Evolutionary conservation across 1,140 invertebrate species (phyloP), one percentile per base, ranked within the genome.

Genomic region (Forficula auricularia): DNA sequence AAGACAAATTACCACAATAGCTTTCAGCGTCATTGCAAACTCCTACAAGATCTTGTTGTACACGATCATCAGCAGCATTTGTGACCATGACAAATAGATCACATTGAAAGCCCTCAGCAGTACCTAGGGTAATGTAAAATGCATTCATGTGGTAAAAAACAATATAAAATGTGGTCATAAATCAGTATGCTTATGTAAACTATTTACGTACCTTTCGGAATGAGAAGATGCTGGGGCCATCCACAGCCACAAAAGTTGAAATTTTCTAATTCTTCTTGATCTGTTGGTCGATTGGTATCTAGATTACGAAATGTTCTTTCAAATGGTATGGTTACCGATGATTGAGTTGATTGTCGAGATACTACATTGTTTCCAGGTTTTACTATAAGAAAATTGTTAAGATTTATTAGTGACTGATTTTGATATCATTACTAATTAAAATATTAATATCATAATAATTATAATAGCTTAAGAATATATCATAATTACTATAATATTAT

Each of bases 271-370:
- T 35, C 32, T 18, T 52, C 3, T 43, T 59, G 55, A 56, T 38
- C 42, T 7, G 50, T 50, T 9, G 62, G 64, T 41, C 57, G 52
- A 42, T 60, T 57, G 22, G 42, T 38, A 15, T 66, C 56, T 34
- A 77, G 54, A 40, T 75, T 63, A 10, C 71, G 59, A 62, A 78
- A 79, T 3, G 70, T 74, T 27, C 67, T 61, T 35, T 75, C 73
- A 45, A 71, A 73, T 3, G 74, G 70, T 50, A 77, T 72, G 0
- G 74, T 76, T 8, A 79, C 66, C n/a, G 67, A 67, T 1, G 74
- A 75, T 0, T 74, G 61, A 0, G 52, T 56, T 0, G 73, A 77
- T 2, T 53, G 50, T 30, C 75, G 64, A 2, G 56, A 58, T 10
- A 78, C 64, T 2, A 53, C 62, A 45, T 74, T 78, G 19, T 54